Base-by-base conservation (phyloP, 2,797 vertebrate genomes). In the Saxicola maurus region DNA sequence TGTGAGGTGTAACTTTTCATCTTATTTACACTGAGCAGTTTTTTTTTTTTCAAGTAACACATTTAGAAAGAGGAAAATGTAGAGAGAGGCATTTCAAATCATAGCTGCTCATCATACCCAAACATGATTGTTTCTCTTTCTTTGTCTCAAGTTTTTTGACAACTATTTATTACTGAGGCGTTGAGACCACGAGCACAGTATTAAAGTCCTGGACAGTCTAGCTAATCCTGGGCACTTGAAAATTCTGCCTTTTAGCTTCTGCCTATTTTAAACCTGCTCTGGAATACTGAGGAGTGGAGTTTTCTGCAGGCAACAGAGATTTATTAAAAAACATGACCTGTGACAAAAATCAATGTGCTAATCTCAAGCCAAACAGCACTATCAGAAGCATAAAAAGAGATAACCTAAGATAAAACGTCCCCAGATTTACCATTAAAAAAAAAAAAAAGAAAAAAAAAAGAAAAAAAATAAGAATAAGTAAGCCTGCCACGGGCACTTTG, bases 301-400 rank as follows among this genome's bases (percentile, higher is more conserved):
- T 93, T 96, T 96, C 96, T 94, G 86, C 93, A 96, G 80, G 80
- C 95, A 96, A 93, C 86, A 91, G 62, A 91, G 79, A 95, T 92
- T 94, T 96, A 96, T 96, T 94, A 94, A 97, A 97, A 98, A 97
- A 96, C 96, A 97, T 95, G 95, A 96, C 96, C 94, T 96, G 94
- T 94, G 95, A 97, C 96, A 97, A 96, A 97, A 98, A 98, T 97
- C 97, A 96, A 95, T 97, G 96, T 82, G 84, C 90, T 97, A 96
- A 97, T 97, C 96, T 97, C 93, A 97, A 96, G 83, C 71, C 94
- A 97, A 97, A 95, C 94, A 97, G 91, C 86, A 82, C 93, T 96
- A 97, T 97, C 96, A 96, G 93, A 96, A 95, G 86, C 89, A 95
- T 87, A 94, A 93, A 95, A 93, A 87, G 73, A 96, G 91, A 96